These are phyloP conservation scores for Hyposoter dolosus DNA, from an alignment of 2,888 invertebrate species.

Conservation along the genomic window DNA sequence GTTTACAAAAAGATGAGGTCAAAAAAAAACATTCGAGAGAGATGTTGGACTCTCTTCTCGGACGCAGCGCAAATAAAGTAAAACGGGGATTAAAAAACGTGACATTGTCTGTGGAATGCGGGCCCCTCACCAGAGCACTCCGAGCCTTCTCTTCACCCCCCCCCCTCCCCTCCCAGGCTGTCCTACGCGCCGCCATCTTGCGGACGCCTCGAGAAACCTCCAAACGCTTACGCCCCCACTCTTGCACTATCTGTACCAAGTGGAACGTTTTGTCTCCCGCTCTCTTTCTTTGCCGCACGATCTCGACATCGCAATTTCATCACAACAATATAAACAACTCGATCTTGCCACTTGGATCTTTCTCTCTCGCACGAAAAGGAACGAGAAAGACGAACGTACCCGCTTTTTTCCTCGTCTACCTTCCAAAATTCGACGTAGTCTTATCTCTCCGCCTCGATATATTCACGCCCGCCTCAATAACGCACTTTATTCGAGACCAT, in stretches of 20 bases:
- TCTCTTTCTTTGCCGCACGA: slow-evolving; percentile 44
- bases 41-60: slow-evolving; percentile 52
- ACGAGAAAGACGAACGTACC: neutral
- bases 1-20: neutral
- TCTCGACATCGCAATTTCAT: slow-evolving; percentile 75
- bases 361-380: neutral
- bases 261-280: slow-evolving; percentile 32
- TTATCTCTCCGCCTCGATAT: slow-evolving; percentile 31
- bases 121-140: slow-evolving; percentile 79
- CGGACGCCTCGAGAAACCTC: slow-evolving; percentile 40
- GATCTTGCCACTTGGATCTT: slow-evolving; percentile 39
- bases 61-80: slow-evolving; percentile 81
- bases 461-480: slow-evolving; percentile 12
- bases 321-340: slow-evolving; percentile 77
- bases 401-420: neutral
- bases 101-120: slow-evolving; percentile 85
- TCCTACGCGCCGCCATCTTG: slow-evolving; percentile 55
- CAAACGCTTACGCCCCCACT: slow-evolving; percentile 52
- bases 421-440: slow-evolving; percentile 60
- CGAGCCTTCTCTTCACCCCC: slow-evolving; percentile 71
- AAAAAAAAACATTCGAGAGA: neutral
- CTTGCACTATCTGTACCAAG: slow-evolving; percentile 52
- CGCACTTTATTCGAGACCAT: slow-evolving; percentile 20
- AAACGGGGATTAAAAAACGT: slow-evolving; percentile 84
- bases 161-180: slow-evolving; percentile 68